Percentiles rank a stretch among this genome's conserved stretches.
Conservation (phyloP, 2,888 invertebrate genomes). For the Agrotis segetum region DNA sequence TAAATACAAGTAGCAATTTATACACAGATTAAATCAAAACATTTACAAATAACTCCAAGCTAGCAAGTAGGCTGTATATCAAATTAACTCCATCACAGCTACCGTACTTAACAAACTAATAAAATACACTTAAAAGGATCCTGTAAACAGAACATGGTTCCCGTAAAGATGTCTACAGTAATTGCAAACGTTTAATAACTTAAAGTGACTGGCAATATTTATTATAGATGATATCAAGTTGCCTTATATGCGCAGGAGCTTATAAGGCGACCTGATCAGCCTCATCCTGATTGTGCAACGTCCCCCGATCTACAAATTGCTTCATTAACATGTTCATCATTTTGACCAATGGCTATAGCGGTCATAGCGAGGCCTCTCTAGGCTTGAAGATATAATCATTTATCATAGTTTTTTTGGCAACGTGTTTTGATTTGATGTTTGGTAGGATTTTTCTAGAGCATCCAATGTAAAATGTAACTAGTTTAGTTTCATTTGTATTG, state of each 20-base stretch:
- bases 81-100: constrained; percentile 49
- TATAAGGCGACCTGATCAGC: constrained; percentile 51
- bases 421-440: constrained; percentile 7
- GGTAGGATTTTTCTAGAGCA: constrained; percentile 4
- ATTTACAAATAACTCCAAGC: constrained; percentile 19
- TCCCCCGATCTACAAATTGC: too few species aligned
- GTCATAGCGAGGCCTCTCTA: background rate
- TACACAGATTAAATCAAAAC: constrained; percentile 41
- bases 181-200: constrained; percentile 57
- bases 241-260: constrained; percentile 71
- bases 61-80: constrained; percentile 27
- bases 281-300: constrained; percentile 40
- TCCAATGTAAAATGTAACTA: background rate
- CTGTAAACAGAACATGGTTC: constrained; percentile 37
- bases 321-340: too few species aligned
- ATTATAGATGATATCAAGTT: constrained; percentile 70
- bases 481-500: too few species aligned
- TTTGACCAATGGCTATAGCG: background rate
- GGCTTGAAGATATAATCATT: constrained; percentile 40
- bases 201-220: constrained; percentile 62
- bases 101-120: constrained; percentile 38
- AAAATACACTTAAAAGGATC: constrained; percentile 44
- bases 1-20: constrained; percentile 25
- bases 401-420: constrained; percentile 34
- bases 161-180: constrained; percentile 54